Evolutionary conservation across 1,140 invertebrate genomes (phyloP), one percentile per base, ranked within the genome.

Genomic region (Probaryconus sp.): DNA sequence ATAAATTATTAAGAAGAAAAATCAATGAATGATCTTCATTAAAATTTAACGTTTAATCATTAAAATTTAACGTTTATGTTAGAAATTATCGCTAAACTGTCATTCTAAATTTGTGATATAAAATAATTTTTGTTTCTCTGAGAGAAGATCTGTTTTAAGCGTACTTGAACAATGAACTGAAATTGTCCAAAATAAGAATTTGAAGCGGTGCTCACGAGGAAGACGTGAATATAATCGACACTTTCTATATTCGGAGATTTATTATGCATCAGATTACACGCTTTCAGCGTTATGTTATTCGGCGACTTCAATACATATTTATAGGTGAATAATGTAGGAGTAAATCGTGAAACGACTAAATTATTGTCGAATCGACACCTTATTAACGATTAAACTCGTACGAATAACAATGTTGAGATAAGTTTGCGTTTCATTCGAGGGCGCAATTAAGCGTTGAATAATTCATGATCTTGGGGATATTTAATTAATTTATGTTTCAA

Each of bases 191-290:
- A n/a, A n/a, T n/a, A n/a, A n/a, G n/a, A n/a, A n/a, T 10, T 50
- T 42, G n/a, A 63, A 63, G 37, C 28, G 14, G 28, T 51, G 3
- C 7, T 7, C 38, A 26, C 5, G 26, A 58, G 30, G 18, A 45
- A 58, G 26, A 20, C 1, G 33, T 11, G 43, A 28, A 61, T 40
- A 43, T 58, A 64, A 75, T 56, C 37, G 35, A 64, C 72, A 60
- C 64, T 61, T 67, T 68, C 48, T 48, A 50, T 40, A 61, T 67
- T 74, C 55, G 17, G 13, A 42, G 31, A 68, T 74, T 74, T 55
- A 68, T 60, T 67, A 67, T 67, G 70, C 63, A 61, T 74, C 63
- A 67, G 45, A 67, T 74, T 74, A 68, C 58, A 74, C 24, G 63
- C 40, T 50, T 61, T 67, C 47, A 30, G 9, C 26, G 30, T 30